Percentiles rank a stretch among this genome's conserved stretches.
phyloP scores from a whole-genome alignment of 1,140 invertebrate species.

The Lepidotrigona ventralis region DNA sequence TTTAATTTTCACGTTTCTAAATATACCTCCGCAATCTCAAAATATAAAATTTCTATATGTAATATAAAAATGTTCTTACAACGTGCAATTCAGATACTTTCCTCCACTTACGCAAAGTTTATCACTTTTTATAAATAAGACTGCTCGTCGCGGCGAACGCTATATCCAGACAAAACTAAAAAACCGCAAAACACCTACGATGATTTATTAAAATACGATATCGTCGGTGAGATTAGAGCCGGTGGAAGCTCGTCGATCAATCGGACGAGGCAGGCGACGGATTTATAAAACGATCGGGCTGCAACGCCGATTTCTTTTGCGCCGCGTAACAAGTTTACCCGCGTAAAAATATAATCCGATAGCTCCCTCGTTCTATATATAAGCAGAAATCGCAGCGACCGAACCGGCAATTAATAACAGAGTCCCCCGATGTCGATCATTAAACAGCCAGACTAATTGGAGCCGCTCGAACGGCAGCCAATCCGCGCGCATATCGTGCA shows the following conservation, averaged over 20 bases:
- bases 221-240: background rate
- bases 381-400: slow-evolving; percentile 19
- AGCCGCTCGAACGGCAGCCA: slow-evolving; percentile 46
- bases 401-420: slow-evolving; percentile 48
- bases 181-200: background rate
- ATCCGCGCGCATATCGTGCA: slow-evolving; percentile 32
- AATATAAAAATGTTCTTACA: background rate
- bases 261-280: background rate
- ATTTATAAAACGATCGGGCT: background rate
- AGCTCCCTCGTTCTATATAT: slow-evolving; percentile 23
- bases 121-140: background rate
- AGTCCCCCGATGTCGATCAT: slow-evolving; percentile 29
- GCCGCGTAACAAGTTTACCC: background rate
- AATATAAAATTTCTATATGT: background rate
- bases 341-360: slow-evolving; percentile 40
- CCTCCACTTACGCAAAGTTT: background rate
- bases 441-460: slow-evolving; percentile 58
- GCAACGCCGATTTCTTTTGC: background rate
- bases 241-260: background rate
- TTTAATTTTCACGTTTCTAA: too few species aligned
- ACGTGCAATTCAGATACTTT: background rate
- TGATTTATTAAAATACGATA: background rate
- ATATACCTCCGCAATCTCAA: too few species aligned
- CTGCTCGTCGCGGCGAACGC: background rate
- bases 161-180: background rate